These are phyloP conservation scores for Drosophila paranaensis DNA, from an alignment of 2,888 invertebrate species.

Conservation along the genomic window DNA sequence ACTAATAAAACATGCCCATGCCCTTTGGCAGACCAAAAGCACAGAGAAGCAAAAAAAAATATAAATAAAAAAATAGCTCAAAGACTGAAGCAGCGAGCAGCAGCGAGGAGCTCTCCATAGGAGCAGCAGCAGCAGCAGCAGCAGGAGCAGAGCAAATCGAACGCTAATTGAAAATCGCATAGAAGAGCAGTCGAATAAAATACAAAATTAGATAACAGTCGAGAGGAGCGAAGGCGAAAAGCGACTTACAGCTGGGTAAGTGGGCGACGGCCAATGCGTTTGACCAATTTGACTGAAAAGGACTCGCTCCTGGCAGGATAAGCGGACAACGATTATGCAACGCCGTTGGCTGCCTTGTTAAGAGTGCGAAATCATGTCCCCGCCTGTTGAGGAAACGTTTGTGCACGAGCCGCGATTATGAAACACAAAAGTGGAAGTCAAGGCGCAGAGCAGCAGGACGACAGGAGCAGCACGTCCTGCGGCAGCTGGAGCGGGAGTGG, in stretches of 20 bases:
- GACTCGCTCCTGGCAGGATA: constrained; percentile 6
- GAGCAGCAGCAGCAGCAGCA: constrained; percentile 29
- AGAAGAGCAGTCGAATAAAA: constrained; percentile 14
- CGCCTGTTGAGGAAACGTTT: constrained; percentile 39
- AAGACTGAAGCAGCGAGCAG: constrained; percentile 47
- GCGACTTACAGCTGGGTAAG: constrained; percentile 15
- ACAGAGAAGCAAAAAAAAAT: constrained; percentile 11
- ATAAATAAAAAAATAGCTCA: constrained; percentile 43
- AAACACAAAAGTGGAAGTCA: constrained; percentile 72
- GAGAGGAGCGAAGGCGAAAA: not conserved
- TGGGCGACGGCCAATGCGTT: not conserved
- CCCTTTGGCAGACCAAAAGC: constrained; percentile 30
- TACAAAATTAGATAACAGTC: constrained; percentile 43
- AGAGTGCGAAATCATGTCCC: constrained; percentile 43
- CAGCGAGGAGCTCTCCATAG: constrained; percentile 48
- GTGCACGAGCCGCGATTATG: constrained; percentile 66
- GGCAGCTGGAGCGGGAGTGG: not conserved
- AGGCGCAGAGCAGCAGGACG: constrained; percentile 49
- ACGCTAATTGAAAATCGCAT: constrained; percentile 33
- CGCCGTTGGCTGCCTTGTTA: constrained; percentile 17
- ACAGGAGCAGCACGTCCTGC: constrained; percentile 1
- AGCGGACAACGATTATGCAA: constrained; percentile 62
- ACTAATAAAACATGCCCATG: constrained; percentile 83
- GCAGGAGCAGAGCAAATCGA: constrained; percentile 29
- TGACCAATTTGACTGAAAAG: not conserved